Base-by-base conservation (phyloP, 2,113 vertebrate species). In the Geococcyx californianus region DNA sequence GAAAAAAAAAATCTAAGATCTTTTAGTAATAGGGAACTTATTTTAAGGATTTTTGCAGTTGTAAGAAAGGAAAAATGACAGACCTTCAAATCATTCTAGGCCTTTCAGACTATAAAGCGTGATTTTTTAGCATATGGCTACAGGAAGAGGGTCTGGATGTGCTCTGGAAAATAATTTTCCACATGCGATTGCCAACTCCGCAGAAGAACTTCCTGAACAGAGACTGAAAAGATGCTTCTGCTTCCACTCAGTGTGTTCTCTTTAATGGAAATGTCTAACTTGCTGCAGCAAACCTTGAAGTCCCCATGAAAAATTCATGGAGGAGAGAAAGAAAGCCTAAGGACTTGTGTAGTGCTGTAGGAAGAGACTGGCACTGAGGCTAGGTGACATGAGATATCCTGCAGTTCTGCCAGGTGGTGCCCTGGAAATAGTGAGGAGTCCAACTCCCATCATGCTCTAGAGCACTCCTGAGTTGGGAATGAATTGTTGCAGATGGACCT, bases 81-180 rank as follows among this genome's bases (percentile, higher is more conserved):
- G 87, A 89, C 81, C 33, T 95, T 89, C 94, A 87, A 89, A 79
- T 73, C 0, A 0, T 81, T 95, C 72, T 45, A 40, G 85, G 79
- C 34, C 82, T 88, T 94, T 96, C 85, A 90, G 67, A 94, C 17
- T 86, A 76, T 42, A 84, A 95, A 89, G 84, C 2, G 0, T 82
- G 77, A 81, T 76, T 95, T 83, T 73, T 95, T 83, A 94, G 58
- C 87, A 94, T 94, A 94, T 95, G 93, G 89, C 45, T 87, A 87
- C 81, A 90, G 78, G 83, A 90, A 95, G 59, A 95, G 72, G 72
- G 59, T 86, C 79, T 95, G 92, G 45, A 68, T 95, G 87, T 83
- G 84, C 40, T 93, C 87, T 87, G 93, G 81, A 95, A 95, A 93
- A 94, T 87, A 76, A 87, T 95, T 94, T 97, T 95, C 63, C 82